Conservation (phyloP, 2,888 invertebrate species). For the Lydus trimaculatus region DNA sequence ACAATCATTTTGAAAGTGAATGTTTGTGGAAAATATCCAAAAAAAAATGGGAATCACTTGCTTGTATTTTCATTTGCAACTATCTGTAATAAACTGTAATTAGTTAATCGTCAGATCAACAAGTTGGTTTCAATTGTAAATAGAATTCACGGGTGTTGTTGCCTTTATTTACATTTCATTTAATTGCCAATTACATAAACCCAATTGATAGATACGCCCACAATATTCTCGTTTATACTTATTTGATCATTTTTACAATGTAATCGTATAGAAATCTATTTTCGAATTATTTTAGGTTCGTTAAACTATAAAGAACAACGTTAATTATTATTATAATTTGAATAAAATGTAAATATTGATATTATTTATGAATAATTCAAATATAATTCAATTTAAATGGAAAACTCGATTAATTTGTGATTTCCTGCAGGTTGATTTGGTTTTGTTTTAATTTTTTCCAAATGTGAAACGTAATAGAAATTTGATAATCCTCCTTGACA, state of each 20-base stretch:
- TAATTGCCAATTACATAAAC: conserved; percentile 12
- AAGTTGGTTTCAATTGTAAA: background rate
- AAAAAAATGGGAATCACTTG: background rate
- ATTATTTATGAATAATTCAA: background rate
- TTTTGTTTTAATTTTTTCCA: too few relatives aligned
- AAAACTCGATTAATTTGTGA: background rate
- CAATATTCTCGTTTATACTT: conserved; percentile 7
- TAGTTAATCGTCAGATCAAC: background rate
- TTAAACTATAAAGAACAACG: background rate
- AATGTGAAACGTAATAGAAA: background rate
- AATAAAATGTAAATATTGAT: background rate
- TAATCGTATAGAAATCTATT: background rate
- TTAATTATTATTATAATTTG: conserved; percentile 2
- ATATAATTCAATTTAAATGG: background rate
- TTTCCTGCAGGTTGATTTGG: too few relatives aligned
- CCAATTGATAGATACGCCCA: conserved; percentile 11
- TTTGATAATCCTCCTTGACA: conserved; percentile 11
- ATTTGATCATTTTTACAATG: background rate
- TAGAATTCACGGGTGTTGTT: conserved; percentile 3
- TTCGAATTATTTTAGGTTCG: background rate
- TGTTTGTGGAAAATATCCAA: background rate
- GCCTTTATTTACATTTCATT: conserved; percentile 9
- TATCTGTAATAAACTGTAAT: conserved; percentile 1
- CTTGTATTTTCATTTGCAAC: background rate
- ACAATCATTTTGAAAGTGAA: conserved; percentile 4